Evolutionary conservation across 2,113 vertebrate species (phyloP).

Genomic region (Pleuronectes platessa): DNA sequence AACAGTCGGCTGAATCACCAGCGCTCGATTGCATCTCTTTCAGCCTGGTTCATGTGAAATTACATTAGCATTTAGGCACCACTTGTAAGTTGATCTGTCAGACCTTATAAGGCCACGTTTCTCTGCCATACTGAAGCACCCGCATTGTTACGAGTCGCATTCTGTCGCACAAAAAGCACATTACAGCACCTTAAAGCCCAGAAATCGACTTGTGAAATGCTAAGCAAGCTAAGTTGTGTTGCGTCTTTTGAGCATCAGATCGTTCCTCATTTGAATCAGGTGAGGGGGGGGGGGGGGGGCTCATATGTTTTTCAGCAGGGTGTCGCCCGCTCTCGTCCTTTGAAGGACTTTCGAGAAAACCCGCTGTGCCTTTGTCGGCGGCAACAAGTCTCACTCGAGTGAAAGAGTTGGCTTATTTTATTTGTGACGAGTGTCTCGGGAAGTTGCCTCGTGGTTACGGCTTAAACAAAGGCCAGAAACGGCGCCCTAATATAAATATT

Average conservation of each 20-base stretch:
- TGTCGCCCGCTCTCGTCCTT: constrained; percentile 27
- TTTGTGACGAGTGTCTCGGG: constrained; percentile 59
- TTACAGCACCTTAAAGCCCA: constrained; percentile 22
- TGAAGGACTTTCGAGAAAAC: constrained; percentile 46
- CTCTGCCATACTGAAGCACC: constrained; percentile 24
- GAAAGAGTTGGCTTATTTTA: constrained; percentile 60
- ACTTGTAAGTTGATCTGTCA: constrained; percentile 81
- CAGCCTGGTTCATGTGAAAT: constrained; percentile 79
- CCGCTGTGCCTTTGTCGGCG: constrained; percentile 33
- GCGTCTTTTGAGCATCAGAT: constrained; percentile 17
- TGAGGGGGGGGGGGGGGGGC: neutral
- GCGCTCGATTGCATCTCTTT: constrained; percentile 84
- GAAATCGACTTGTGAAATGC: constrained; percentile 36
- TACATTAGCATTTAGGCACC: constrained; percentile 82
- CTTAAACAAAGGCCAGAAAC: constrained; percentile 77
- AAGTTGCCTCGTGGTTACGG: constrained; percentile 60
- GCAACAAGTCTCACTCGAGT: constrained; percentile 65
- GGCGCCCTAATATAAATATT: constrained; percentile 73
- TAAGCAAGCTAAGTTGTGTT: constrained; percentile 39
- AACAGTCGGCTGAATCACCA: constrained; percentile 77
- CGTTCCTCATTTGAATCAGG: constrained; percentile 34
- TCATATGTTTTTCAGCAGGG: constrained; percentile 24
- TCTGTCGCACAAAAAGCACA: constrained; percentile 20
- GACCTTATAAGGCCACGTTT: constrained; percentile 49
- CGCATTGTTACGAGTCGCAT: constrained; percentile 15